These are phyloP conservation scores for Champsocephalus esox DNA, from an alignment of 2,797 vertebrate genomes.

Conservation along the genomic window DNA sequence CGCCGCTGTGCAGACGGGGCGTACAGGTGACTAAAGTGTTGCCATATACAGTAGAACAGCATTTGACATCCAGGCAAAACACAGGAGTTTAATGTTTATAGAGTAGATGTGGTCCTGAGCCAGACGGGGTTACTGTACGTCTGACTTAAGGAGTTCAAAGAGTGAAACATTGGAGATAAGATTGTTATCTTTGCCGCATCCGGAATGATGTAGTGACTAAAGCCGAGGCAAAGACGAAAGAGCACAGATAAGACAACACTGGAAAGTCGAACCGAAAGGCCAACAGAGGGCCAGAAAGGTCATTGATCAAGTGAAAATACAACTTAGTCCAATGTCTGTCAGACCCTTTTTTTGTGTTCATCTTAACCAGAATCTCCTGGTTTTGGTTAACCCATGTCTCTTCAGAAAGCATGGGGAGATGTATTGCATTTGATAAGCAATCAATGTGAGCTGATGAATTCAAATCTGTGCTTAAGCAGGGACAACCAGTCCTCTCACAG, in stretches of 20 bases:
- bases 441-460: conserved; percentile 15
- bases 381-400: conserved; percentile 17
- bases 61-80: conserved; percentile 2
- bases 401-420: conserved; percentile 16
- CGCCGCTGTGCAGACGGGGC: too few species aligned
- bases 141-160: conserved; percentile 53
- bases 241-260: conserved; percentile 22
- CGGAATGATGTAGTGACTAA: conserved; percentile 52
- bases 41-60: conserved; percentile 10
- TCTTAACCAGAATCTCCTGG: conserved; percentile 35
- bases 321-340: conserved; percentile 13
- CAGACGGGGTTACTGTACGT: conserved; percentile 44
- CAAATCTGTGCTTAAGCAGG: conserved; percentile 8
- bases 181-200: conserved; percentile 63
- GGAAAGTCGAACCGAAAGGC: conserved; percentile 31
- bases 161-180: conserved; percentile 66
- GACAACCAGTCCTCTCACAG: conserved; percentile 1
- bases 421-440: conserved; percentile 8
- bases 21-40: conserved; percentile 23
- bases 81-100: conserved; percentile 39
- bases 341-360: conserved; percentile 15
- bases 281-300: conserved; percentile 18
- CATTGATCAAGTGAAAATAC: conserved; percentile 31
- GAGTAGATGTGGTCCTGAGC: conserved; percentile 37
- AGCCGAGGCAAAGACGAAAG: conserved; percentile 49